Evolutionary conservation across 2,797 vertebrate species (phyloP).

Genomic region (Sebastes iracundus): DNA sequence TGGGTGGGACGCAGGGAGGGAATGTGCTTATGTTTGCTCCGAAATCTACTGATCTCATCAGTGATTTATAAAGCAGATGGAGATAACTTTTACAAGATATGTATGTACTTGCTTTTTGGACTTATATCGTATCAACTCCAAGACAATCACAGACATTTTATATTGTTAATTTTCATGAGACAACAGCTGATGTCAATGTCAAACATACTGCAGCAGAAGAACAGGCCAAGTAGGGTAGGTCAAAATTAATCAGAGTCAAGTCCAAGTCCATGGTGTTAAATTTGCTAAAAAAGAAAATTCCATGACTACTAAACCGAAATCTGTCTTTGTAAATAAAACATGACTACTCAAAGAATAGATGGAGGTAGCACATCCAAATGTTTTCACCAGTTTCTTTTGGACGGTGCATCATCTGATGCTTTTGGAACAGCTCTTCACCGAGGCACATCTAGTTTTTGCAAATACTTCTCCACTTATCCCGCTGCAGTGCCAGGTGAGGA

Average conservation of each 20-base stretch:
- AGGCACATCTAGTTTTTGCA: neutral
- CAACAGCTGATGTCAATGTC: neutral
- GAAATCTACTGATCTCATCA: constrained; percentile 44
- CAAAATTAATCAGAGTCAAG: neutral
- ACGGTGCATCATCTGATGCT: neutral
- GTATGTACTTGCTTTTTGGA: neutral
- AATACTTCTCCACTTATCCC: neutral
- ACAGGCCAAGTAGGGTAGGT: neutral
- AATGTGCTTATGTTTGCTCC: neutral
- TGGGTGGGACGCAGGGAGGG: neutral
- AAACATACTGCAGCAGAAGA: neutral
- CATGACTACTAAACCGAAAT: neutral
- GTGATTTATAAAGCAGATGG: constrained; percentile 41
- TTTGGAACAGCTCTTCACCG: neutral
- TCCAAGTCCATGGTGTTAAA: neutral
- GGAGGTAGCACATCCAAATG: neutral
- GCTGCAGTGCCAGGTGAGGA: neutral
- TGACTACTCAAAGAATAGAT: neutral
- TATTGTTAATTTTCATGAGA: neutral
- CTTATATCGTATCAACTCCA: neutral
- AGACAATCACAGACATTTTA: neutral
- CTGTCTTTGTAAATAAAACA: neutral
- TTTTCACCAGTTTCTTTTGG: neutral
- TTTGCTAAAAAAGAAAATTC: neutral
- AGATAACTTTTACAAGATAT: neutral